These are phyloP conservation scores for Tiliacea aurago DNA, from an alignment of 2,888 invertebrate genomes.

Conservation along the genomic window DNA sequence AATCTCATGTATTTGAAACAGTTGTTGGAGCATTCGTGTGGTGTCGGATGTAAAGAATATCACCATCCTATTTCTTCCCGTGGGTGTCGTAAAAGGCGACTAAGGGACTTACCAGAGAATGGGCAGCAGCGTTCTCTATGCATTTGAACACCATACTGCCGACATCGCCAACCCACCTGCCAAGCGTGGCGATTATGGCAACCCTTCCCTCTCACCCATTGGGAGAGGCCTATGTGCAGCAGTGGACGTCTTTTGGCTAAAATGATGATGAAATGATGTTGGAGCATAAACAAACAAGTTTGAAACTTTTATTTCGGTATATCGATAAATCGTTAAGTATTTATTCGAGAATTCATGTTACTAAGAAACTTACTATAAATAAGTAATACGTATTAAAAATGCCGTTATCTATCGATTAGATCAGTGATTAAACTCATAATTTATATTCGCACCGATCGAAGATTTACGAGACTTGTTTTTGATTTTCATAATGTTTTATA, in stretches of 20 bases:
- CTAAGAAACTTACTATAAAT: constrained; percentile 27
- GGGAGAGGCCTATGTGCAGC: too few species aligned
- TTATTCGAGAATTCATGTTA: constrained; percentile 49
- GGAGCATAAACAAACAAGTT: constrained; percentile 9
- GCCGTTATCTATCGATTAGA: constrained; percentile 56
- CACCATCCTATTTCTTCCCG: too few species aligned
- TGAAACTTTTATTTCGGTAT: not conserved
- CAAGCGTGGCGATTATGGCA: too few species aligned
- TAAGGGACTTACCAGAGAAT: too few species aligned
- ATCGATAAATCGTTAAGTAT: constrained; percentile 22
- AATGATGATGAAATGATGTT: too few species aligned
- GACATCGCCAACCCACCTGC: too few species aligned
- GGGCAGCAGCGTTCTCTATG: too few species aligned
- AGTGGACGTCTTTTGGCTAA: too few species aligned
- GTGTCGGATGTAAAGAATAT: too few species aligned
- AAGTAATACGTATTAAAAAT: constrained; percentile 35
- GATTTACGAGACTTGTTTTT: constrained; percentile 49
- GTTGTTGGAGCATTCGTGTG: not conserved
- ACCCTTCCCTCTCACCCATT: too few species aligned
- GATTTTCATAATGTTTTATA: constrained; percentile 54
- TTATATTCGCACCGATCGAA: constrained; percentile 58
- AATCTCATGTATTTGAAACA: not conserved
- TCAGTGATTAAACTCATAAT: constrained; percentile 64
- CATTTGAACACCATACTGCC: too few species aligned
- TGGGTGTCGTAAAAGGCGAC: too few species aligned